A percentile compares a stretch with the other conserved stretches of the same genome.
These are phyloP conservation scores for Fragum fragum DNA, from an alignment of 2,888 invertebrate species.

Conservation along the genomic window DNA sequence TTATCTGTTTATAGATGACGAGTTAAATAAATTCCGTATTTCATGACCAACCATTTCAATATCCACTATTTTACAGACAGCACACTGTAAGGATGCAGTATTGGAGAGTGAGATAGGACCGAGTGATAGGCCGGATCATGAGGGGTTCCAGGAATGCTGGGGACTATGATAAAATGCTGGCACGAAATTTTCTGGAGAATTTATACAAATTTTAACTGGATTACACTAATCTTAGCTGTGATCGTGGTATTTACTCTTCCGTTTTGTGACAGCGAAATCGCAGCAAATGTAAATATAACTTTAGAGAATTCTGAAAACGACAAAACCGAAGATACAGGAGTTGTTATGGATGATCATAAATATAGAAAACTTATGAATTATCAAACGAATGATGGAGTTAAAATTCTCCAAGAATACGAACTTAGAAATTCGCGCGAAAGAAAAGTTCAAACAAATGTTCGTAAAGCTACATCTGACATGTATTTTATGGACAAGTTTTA, in stretches of 20 bases:
- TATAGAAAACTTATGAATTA: not conserved
- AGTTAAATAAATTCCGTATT: no score
- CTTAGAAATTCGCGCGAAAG: not conserved
- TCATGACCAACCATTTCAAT: no score
- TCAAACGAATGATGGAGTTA: not conserved
- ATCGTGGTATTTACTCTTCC: not conserved
- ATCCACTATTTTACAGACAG: no score
- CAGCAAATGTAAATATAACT: not conserved
- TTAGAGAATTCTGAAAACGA: not conserved
- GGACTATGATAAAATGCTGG: constrained; percentile 52
- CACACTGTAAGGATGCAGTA: not conserved
- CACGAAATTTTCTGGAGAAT: constrained; percentile 32
- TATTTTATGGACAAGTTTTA: no score
- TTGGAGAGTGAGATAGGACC: constrained; percentile 13
- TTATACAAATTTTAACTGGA: constrained; percentile 11
- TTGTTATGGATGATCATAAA: not conserved
- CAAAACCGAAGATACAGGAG: not conserved
- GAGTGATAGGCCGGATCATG: constrained; percentile 9
- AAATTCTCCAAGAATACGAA: not conserved
- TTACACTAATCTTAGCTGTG: not conserved
- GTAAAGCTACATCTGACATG: no score
- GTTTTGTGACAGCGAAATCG: not conserved
- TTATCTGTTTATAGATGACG: no score
- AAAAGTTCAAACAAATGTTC: not conserved
- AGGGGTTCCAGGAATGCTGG: constrained; percentile 23